Evolutionary conservation across 2,888 invertebrate genomes (phyloP).

Genomic region (Cheilosia variabilis): DNA sequence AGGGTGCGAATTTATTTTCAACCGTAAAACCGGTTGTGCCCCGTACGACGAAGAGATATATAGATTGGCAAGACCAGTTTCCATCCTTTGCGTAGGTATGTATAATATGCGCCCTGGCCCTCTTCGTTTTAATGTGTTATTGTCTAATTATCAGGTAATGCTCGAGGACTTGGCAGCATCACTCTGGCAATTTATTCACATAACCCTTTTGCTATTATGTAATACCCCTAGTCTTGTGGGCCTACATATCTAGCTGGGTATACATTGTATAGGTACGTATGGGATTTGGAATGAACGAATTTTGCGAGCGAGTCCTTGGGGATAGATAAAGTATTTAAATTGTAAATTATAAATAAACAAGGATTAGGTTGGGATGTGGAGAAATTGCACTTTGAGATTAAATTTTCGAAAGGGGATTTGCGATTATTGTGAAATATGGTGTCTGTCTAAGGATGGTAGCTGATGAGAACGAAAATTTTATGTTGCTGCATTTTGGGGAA

Average conservation of each 20-base stretch:
- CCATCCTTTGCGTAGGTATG: conserved; percentile 37
- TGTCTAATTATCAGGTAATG: conserved; percentile 76
- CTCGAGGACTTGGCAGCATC: conserved; percentile 70
- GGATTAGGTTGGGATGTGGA: conserved; percentile 57
- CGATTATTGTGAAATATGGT: conserved; percentile 30
- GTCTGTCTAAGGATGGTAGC: not conserved
- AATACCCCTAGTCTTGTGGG: not conserved
- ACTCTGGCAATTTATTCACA: conserved; percentile 64
- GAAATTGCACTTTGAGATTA: conserved; percentile 68
- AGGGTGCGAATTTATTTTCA: conserved; percentile 62
- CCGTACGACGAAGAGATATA: conserved; percentile 32
- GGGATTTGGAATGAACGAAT: conserved; percentile 50
- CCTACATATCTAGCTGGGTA: not conserved
- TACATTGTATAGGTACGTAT: conserved; percentile 6
- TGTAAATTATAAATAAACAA: conserved; percentile 75
- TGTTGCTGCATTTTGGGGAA: too few relatives aligned
- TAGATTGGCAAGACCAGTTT: conserved; percentile 59
- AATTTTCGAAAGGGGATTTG: conserved; percentile 37
- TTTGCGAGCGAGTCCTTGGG: conserved; percentile 58
- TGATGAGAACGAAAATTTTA: too few relatives aligned
- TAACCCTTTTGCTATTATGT: conserved; percentile 57
- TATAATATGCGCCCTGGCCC: conserved; percentile 50
- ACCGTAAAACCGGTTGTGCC: conserved; percentile 55
- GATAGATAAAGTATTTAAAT: conserved; percentile 74
- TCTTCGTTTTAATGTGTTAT: conserved; percentile 73